Conservation (phyloP, 1,140 invertebrate species). For the Eriocheir sinensis region DNA sequence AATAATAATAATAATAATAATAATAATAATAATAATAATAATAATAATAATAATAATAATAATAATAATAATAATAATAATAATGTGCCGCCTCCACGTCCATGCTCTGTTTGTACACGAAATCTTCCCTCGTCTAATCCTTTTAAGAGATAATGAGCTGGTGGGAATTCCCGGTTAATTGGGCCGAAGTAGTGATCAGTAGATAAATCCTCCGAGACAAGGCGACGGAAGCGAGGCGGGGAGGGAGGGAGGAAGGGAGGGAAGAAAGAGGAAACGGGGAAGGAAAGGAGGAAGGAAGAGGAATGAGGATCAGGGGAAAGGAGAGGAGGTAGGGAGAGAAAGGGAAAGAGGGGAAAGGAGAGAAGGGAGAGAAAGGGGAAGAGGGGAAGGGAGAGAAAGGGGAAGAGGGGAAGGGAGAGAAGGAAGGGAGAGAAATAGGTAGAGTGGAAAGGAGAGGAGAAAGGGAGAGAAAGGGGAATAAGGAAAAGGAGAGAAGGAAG, state of each 20-base stretch:
- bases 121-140: background rate
- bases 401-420: background rate
- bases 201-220: background rate
- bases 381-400: background rate
- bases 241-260: background rate
- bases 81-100: background rate
- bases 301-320: background rate
- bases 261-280: background rate
- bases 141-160: background rate
- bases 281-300: background rate
- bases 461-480: background rate
- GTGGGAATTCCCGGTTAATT: constrained; percentile 14
- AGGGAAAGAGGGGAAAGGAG: background rate
- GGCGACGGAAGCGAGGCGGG: background rate
- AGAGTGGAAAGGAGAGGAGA: background rate
- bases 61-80: background rate
- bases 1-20: too few species aligned
- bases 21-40: too few species aligned
- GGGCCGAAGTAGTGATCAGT: background rate
- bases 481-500: too few species aligned
- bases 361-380: background rate
- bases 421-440: background rate
- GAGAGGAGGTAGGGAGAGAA: background rate
- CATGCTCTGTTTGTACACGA: background rate
- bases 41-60: too few species aligned